phyloP scores from a whole-genome alignment of 2,797 vertebrate species.

The Vultur gryphus region DNA sequence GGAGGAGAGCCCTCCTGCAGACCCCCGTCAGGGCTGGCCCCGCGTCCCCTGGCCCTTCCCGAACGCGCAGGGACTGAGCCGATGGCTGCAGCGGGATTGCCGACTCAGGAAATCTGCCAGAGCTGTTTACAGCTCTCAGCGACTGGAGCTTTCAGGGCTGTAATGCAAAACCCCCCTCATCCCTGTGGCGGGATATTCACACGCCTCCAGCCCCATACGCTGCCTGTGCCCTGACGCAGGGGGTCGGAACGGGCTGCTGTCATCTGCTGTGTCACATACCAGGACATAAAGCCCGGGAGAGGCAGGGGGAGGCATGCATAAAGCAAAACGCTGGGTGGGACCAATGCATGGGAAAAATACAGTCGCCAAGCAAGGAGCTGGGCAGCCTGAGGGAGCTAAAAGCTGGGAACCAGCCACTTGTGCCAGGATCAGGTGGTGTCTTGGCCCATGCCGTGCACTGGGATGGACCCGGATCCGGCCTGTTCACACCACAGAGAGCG shows the following conservation, averaged over 20 bases:
- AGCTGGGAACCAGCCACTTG: accelerated
- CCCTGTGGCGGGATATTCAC: conserved; percentile 19
- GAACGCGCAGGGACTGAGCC: not conserved
- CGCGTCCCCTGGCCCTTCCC: accelerated
- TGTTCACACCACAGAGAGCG: accelerated
- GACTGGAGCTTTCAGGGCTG: conserved; percentile 11
- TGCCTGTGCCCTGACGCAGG: conserved; percentile 31
- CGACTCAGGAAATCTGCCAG: conserved; percentile 20
- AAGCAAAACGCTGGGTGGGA: not conserved
- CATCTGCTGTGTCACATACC: not conserved
- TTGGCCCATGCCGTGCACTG: accelerated
- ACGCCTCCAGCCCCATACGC: conserved; percentile 42
- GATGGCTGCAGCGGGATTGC: not conserved
- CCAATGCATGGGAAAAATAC: accelerated
- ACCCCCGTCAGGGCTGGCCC: not conserved
- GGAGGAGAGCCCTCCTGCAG: not conserved
- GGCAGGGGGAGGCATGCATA: not conserved
- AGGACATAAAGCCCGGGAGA: not conserved
- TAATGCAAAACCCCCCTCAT: not conserved
- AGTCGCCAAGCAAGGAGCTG: not conserved
- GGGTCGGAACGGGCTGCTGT: not conserved
- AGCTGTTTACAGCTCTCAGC: conserved; percentile 39
- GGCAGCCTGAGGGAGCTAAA: not conserved
- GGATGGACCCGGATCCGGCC: not conserved
- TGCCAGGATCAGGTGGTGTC: not conserved